Evolutionary conservation across 2,113 vertebrate genomes (phyloP).

Genomic region (Fulica atra): DNA sequence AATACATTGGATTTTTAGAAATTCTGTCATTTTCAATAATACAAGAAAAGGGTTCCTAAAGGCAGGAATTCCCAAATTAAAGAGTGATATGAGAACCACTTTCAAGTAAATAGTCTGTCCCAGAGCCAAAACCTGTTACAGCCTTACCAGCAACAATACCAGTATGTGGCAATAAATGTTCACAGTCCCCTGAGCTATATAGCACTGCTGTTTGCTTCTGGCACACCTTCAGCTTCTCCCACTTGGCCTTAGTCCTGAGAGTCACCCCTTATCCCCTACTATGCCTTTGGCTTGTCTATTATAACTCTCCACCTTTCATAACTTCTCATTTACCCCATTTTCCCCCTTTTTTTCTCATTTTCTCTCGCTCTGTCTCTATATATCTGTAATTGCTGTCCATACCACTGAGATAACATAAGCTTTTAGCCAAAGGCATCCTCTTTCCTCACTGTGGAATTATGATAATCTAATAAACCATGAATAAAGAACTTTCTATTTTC

Average conservation of each 20-base stretch:
- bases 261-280: neutral
- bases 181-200: neutral
- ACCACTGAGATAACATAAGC: neutral
- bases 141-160: neutral
- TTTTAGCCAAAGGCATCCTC: neutral
- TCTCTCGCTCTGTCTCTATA: neutral
- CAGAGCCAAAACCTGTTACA: constrained; percentile 30
- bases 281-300: neutral
- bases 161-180: constrained; percentile 11
- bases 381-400: neutral
- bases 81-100: constrained; percentile 1
- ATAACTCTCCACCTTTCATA: neutral
- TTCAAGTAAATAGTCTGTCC: constrained; percentile 36
- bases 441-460: neutral
- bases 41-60: neutral
- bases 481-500: neutral
- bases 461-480: neutral
- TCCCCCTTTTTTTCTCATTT: neutral
- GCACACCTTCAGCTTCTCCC: neutral
- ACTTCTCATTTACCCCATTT: neutral
- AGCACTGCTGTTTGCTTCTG: neutral
- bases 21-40: constrained; percentile 32
- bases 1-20: constrained; percentile 31
- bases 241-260: neutral
- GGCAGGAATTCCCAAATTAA: constrained; percentile 29